phyloP scores from a whole-genome alignment of 1,140 invertebrate species.

The Leptonema lineaticorne region DNA sequence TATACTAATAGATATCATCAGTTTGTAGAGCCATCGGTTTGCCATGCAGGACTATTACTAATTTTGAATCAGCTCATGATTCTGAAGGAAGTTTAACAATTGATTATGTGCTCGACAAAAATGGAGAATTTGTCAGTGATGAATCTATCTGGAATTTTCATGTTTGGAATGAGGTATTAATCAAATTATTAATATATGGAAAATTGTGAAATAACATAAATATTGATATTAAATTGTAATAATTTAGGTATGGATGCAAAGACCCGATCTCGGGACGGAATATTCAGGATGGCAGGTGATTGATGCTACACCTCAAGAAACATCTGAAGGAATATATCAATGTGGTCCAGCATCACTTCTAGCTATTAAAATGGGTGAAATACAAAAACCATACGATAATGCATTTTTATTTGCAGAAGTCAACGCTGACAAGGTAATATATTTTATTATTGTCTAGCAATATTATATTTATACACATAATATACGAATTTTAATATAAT shows the following conservation, averaged over 20 bases:
- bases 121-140: slow-evolving; percentile 78
- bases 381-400: slow-evolving; percentile 76
- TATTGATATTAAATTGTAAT: slow-evolving; percentile 25
- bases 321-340: slow-evolving; percentile 75
- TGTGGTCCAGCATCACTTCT: slow-evolving; percentile 81
- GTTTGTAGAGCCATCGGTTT: slow-evolving; percentile 86
- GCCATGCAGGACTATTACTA: slow-evolving; percentile 81
- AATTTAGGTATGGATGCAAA: slow-evolving; percentile 76
- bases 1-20: too few species aligned
- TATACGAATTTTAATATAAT: neutral
- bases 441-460: neutral
- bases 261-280: slow-evolving; percentile 76
- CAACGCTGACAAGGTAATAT: slow-evolving; percentile 76
- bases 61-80: slow-evolving; percentile 89
- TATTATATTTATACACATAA: too few species aligned
- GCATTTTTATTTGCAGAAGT: slow-evolving; percentile 87
- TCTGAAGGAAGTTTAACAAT: slow-evolving; percentile 88
- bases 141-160: slow-evolving; percentile 94
- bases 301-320: slow-evolving; percentile 90
- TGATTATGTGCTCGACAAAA: slow-evolving; percentile 82
- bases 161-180: slow-evolving; percentile 84
- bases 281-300: slow-evolving; percentile 92
- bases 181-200: neutral
- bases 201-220: neutral
- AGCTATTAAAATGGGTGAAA: slow-evolving; percentile 80